Evolutionary conservation across 2,888 invertebrate genomes (phyloP), one percentile per base, ranked within the genome.

Genomic region (Zaprionus bogoriensis): DNA sequence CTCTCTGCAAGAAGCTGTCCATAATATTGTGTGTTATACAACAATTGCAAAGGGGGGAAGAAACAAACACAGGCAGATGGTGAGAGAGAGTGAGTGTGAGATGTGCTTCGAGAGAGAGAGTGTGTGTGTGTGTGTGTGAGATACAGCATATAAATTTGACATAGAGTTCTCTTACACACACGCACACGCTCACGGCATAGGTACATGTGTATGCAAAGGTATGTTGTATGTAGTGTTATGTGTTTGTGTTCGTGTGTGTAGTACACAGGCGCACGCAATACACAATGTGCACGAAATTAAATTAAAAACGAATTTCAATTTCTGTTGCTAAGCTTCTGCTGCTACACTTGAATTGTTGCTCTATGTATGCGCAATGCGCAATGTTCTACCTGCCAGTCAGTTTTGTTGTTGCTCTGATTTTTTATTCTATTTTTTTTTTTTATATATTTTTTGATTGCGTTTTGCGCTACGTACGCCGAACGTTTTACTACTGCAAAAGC

Each of bases 231-330:
- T n/a, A n/a, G n/a, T n/a, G n/a, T n/a, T n/a, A n/a, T 20, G 45
- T 28, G 23, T 46, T 3, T 23, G 23, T 23, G 23, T 23, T 3
- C 6, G 23, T 23, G 23, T 23, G 23, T 23, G 23, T 38, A 32
- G n/a, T 38, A 54, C 45, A 45, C 12, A 55, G 25, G 27, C 62
- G 47, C 44, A 42, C 61, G 59, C 42, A 60, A 47, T 50, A 47
- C 14, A 47, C 59, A 48, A 61, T 59, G 50, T 66, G 57, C 46
- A 53, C 58, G 59, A 80, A 70, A 82, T 68, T 72, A 58, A 75
- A 84, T 78, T 75, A 78, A 74, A 77, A 80, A 72, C 44, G 58
- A 58, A 82, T 68, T 71, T 68, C 53, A 79, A 69, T 76, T 77
- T 82, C 25, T 45, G 53, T 53, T 71, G 63, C 58, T 66, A 42